These are phyloP conservation scores for Chromis chromis DNA, from an alignment of 2,797 vertebrate species.

Conservation along the genomic window DNA sequence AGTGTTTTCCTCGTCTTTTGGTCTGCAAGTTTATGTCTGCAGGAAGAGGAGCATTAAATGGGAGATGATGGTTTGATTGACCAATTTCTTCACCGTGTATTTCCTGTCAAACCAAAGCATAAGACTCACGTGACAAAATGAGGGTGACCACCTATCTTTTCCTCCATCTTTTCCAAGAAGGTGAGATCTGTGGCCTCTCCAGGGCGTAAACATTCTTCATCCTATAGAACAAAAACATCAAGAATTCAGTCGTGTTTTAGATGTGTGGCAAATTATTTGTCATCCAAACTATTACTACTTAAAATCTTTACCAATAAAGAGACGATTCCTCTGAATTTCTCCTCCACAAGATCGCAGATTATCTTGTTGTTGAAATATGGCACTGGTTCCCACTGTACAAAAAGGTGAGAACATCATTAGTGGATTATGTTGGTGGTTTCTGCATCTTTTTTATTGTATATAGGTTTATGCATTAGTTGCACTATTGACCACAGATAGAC, in stretches of 20 bases:
- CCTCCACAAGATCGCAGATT: slow-evolving; percentile 95
- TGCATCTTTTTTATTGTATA: not conserved
- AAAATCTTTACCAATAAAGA: slow-evolving; percentile 76
- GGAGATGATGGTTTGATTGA: not conserved
- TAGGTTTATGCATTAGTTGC: not conserved
- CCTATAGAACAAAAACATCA: slow-evolving; percentile 75
- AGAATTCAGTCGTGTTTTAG: not conserved
- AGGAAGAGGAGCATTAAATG: not conserved
- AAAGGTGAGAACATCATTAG: not conserved
- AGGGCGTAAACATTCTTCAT: slow-evolving; percentile 94
- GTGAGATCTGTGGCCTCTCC: slow-evolving; percentile 94
- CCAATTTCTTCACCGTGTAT: no score
- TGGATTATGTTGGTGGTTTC: not conserved
- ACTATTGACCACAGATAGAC: not conserved
- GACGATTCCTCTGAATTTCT: slow-evolving; percentile 95
- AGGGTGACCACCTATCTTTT: slow-evolving; percentile 91
- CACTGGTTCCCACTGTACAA: slow-evolving; percentile 92
- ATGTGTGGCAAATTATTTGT: not conserved
- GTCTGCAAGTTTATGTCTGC: slow-evolving; percentile 92
- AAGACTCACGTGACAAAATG: slow-evolving; percentile 92
- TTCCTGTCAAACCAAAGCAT: not conserved
- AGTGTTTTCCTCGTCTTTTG: slow-evolving; percentile 90
- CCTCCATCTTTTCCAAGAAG: slow-evolving; percentile 94
- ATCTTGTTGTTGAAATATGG: slow-evolving; percentile 98
- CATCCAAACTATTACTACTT: not conserved